Conservation (phyloP, 2,797 vertebrate species). For the Cuculus canorus region DNA sequence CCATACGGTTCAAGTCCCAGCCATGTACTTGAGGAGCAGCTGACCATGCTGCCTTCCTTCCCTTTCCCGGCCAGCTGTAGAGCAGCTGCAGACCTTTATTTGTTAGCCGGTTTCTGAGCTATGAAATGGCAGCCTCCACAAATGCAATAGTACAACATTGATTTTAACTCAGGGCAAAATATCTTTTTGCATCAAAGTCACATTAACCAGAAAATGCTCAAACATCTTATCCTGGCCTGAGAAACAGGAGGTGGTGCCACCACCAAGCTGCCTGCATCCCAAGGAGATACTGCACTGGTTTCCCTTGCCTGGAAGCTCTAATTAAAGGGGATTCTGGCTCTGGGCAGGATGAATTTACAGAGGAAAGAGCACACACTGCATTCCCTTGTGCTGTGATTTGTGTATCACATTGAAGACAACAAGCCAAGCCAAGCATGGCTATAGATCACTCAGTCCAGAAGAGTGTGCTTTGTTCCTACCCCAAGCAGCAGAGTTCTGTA, state of each 20-base stretch:
- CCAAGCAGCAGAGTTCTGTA: not conserved
- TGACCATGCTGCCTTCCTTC: not conserved
- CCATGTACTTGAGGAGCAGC: rapidly evolving
- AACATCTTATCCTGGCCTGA: not conserved
- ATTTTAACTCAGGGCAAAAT: not conserved
- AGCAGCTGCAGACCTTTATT: not conserved
- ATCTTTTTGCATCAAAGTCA: not conserved
- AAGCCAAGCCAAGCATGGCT: not conserved
- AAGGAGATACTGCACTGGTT: rapidly evolving
- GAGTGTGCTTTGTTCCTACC: not conserved
- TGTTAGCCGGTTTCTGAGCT: not conserved
- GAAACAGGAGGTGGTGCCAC: rapidly evolving
- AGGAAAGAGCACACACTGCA: not conserved
- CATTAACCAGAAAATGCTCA: not conserved
- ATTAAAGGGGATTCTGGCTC: not conserved
- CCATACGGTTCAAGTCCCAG: rapidly evolving
- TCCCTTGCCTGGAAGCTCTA: not conserved
- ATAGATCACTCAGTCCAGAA: not conserved
- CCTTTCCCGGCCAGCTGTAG: not conserved
- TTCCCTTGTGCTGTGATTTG: not conserved
- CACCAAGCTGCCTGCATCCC: rapidly evolving
- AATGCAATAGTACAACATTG: not conserved
- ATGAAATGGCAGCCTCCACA: not conserved
- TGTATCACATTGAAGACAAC: not conserved
- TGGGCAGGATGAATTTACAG: not conserved